These are phyloP conservation scores for Otis tarda DNA, from an alignment of 2,113 vertebrate genomes.

Conservation along the genomic window DNA sequence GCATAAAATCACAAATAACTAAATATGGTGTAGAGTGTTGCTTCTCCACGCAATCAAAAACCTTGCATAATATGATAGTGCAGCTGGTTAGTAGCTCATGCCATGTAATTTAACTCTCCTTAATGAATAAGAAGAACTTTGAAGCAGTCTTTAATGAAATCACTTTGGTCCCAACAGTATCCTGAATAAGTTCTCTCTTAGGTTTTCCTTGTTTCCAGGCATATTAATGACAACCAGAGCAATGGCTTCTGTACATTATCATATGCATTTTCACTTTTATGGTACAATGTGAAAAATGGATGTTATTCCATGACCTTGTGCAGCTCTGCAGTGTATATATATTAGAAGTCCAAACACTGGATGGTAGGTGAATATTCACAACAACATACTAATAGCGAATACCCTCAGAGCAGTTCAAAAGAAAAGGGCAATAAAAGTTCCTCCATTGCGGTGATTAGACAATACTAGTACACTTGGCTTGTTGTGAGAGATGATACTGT, in stretches of 20 bases:
- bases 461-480: constrained; percentile 44
- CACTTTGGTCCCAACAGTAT: constrained; percentile 11
- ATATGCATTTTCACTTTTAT: constrained; percentile 52
- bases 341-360: constrained; percentile 27
- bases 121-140: constrained; percentile 21
- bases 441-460: not conserved
- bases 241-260: constrained; percentile 49
- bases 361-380: not conserved
- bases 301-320: constrained; percentile 33
- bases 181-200: constrained; percentile 28
- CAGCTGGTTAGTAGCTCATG: constrained; percentile 48
- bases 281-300: constrained; percentile 25
- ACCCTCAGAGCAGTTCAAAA: constrained; percentile 16
- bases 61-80: constrained; percentile 50
- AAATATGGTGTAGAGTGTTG: not conserved
- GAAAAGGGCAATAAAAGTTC: constrained; percentile 44
- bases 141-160: constrained; percentile 50
- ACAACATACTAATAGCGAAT: not conserved
- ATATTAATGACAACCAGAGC: constrained; percentile 45
- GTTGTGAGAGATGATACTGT: constrained; percentile 35
- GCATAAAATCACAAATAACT: constrained; percentile 58
- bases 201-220: constrained; percentile 48
- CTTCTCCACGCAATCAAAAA: constrained; percentile 52
- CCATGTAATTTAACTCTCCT: constrained; percentile 41
- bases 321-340: not conserved